Conservation (phyloP, 2,888 invertebrate genomes). For the Acanthosepion pharaonis region DNA sequence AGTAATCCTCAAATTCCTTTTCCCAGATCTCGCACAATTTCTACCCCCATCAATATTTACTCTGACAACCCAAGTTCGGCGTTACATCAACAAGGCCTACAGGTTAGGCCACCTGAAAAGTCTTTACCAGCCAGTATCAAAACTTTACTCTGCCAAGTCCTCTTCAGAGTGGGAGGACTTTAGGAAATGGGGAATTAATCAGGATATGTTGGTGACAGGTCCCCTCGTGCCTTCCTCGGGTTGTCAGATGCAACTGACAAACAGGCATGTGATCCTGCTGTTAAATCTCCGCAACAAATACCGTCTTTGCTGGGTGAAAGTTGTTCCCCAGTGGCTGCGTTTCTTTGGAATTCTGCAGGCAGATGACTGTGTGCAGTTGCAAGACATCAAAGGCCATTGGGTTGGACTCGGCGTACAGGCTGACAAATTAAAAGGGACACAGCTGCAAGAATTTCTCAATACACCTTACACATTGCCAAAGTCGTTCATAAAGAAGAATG, state of each 20-base stretch:
- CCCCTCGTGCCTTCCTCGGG: neutral
- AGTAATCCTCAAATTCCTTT: neutral
- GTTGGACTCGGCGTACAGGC: neutral
- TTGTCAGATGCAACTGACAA: neutral
- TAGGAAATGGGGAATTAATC: neutral
- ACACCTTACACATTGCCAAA: constrained; percentile 24
- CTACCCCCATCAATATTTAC: neutral
- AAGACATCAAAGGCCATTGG: neutral
- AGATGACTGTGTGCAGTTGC: neutral
- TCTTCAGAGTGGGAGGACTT: constrained; percentile 1
- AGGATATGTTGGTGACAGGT: constrained; percentile 6
- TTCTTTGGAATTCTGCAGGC: constrained; percentile 43
- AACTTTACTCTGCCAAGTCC: neutral
- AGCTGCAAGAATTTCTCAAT: neutral
- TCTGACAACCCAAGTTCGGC: neutral
- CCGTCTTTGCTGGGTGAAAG: constrained; percentile 40
- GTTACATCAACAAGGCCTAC: neutral
- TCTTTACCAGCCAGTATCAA: neutral
- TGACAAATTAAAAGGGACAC: neutral
- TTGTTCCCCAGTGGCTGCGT: constrained; percentile 42
- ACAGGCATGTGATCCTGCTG: neutral
- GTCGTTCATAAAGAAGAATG: neutral
- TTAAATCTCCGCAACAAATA: neutral
- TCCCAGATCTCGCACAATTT: constrained; percentile 34
- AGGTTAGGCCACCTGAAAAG: neutral